Evolutionary conservation across 2,797 vertebrate genomes (phyloP), one percentile per base, ranked within the genome.

Genomic region (Paratrypauchen microcephalus): DNA sequence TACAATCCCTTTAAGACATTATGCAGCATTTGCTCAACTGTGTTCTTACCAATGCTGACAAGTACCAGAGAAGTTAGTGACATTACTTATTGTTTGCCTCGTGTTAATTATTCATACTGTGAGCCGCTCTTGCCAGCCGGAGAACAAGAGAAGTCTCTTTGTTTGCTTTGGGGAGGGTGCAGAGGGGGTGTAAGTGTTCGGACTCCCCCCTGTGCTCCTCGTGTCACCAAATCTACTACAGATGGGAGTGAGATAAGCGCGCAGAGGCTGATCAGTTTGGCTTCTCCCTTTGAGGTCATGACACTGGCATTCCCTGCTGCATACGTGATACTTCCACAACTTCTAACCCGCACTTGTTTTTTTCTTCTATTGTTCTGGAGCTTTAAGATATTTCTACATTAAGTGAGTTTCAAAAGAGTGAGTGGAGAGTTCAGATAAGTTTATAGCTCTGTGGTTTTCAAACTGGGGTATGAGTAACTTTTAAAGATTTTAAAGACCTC

Each of bases 261-360:
- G 69, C 64, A 28, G 79, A 86, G 86, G 76, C 83, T 86, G 84
- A 88, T 88, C 87, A 87, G 84, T 90, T 83, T 85, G 84, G 84
- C 81, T 86, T 82, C 85, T 86, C 76, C 81, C 71, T 83, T 74
- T 50, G 67, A 91, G 91, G 91, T 94, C 92, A 76, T 89, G 91
- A 93, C 91, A 90, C 89, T 90, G 89, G 90, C 91, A 92, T 93
- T 93, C 92, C 87, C 89, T 61, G 76, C 83, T 84, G 88, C 90
- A 86, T 81, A 88, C 78, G 86, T 83, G 89, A 91, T 92, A 87
- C 83, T 50, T 76, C n/a, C n/a, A 57, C 83, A 78, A 87, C 83
- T 50, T 76, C 59, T 83, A 79, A 77, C 86, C 81, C 80, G 74
- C 80, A 64, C 63, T 45, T 11, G 4, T 30, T 60, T 75, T 68